Evolutionary conservation across 2,797 vertebrate species (phyloP).

Genomic region (Parauchenoglanis punctatus): DNA sequence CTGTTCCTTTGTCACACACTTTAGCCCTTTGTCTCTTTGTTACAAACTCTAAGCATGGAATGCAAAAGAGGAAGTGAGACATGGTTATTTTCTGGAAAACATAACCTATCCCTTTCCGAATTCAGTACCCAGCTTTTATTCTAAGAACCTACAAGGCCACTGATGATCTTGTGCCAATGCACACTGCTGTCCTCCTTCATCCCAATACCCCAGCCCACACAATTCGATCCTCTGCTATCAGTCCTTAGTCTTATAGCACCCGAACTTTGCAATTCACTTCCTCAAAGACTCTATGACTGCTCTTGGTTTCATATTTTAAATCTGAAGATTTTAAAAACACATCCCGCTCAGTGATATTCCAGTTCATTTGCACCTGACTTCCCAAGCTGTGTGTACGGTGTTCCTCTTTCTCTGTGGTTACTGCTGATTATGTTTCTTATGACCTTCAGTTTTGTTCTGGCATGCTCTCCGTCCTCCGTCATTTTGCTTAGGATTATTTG

Average conservation of each 20-base stretch:
- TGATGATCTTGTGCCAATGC: not conserved
- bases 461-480: not conserved
- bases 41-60: not conserved
- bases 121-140: not conserved
- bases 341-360: not conserved
- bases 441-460: not conserved
- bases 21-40: not conserved
- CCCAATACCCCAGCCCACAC: not conserved
- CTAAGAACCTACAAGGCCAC: not conserved
- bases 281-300: not conserved
- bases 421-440: not conserved
- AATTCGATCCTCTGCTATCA: not conserved
- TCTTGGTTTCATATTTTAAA: not conserved
- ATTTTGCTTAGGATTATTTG: not conserved
- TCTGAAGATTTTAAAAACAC: not conserved
- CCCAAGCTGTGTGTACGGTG: not conserved
- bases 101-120: not conserved
- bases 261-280: not conserved
- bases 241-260: not conserved
- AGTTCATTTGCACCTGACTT: not conserved
- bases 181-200: not conserved
- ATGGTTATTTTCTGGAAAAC: constrained; percentile 1
- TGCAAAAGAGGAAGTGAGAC: not conserved
- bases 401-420: not conserved
- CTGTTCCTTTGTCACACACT: not conserved